Percentiles rank a stretch among this genome's conserved stretches.
These are phyloP conservation scores for Cantharis lateralis DNA, from an alignment of 2,888 invertebrate genomes.

Conservation along the genomic window DNA sequence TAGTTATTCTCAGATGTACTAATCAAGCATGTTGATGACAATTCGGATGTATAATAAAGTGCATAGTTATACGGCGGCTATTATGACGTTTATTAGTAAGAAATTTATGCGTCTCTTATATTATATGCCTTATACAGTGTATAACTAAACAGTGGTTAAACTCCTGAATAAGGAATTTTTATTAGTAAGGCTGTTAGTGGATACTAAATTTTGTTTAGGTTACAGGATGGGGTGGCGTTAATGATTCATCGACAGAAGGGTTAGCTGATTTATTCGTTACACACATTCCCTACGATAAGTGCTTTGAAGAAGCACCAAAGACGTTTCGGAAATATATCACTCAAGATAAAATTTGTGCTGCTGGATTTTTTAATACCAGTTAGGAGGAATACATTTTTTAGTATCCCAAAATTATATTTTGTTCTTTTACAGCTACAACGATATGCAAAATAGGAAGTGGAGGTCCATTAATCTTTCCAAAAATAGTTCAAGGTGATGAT, in stretches of 20 bases:
- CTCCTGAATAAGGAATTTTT: too few species aligned
- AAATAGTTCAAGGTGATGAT: conserved; percentile 14
- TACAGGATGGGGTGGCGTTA: conserved; percentile 46
- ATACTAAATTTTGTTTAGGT: conserved; percentile 35
- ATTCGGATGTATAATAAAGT: too few species aligned
- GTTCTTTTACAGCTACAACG: conserved; percentile 47
- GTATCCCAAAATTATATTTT: neutral
- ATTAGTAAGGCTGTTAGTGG: too few species aligned
- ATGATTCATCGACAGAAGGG: conserved; percentile 39
- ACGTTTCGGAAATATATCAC: conserved; percentile 34
- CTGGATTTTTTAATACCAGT: conserved; percentile 28
- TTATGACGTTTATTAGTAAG: too few species aligned
- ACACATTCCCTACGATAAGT: conserved; percentile 31
- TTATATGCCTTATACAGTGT: too few species aligned
- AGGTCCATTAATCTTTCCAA: conserved; percentile 53
- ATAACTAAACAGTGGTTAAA: too few species aligned
- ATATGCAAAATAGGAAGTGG: conserved; percentile 57
- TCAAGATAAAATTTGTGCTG: conserved; percentile 50
- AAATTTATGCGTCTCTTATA: too few species aligned
- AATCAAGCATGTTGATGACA: too few species aligned
- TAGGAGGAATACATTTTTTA: neutral
- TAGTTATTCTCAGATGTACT: too few species aligned
- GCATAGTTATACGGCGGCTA: too few species aligned
- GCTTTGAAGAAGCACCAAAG: conserved; percentile 26
- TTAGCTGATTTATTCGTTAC: conserved; percentile 35